Evolutionary conservation across 37 sponge, comb jelly and placozoan species (phyloP), one percentile per base, ranked within the genome.

Genomic region (Oscarella lobularis): DNA sequence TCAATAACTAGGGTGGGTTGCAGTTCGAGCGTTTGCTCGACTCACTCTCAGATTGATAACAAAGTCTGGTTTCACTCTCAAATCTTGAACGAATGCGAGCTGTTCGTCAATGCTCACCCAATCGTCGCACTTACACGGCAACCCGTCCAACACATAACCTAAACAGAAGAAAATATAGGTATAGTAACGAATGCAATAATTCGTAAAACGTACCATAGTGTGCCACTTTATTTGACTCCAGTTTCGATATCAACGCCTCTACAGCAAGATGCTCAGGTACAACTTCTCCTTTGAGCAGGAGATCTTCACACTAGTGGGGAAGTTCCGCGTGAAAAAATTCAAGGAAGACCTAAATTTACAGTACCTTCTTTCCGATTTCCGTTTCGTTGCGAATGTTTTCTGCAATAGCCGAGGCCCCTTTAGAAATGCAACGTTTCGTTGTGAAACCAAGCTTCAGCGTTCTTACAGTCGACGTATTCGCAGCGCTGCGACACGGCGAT

Each of bases 111-210:
- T 39, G 3, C 82, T 74, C 76, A 76, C 85, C 88, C 91, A 92
- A 1, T 29, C 75, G 9, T 80, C 75, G 2, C 76, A 40, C 41
- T 67, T 74, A 38, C 73, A 72, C 1, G 98, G 98, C 35, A 97
- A 9, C 20, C 94, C 84, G 70, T 97, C 98, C 55, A 97, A 40
- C 3, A 97, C 92, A 82, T 97, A 97, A 1, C 98, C 98, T 48
- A n/a, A n/a, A n/a, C n/a, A 94, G 9, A n/a, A n/a, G n/a, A n/a
- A n/a, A n/a, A n/a, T n/a, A n/a, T n/a, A n/a, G n/a, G n/a, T n/a
- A n/a, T n/a, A n/a, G n/a, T n/a, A n/a, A n/a, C n/a, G n/a, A n/a
- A n/a, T n/a, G n/a, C n/a, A n/a, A n/a, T n/a, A n/a, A n/a, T n/a
- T n/a, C n/a, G n/a, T n/a, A n/a, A n/a, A n/a, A n/a, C n/a, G n/a